Evolutionary conservation across 2,113 vertebrate species (phyloP), one percentile per base, ranked within the genome.

Genomic region (Chloebia gouldiae): DNA sequence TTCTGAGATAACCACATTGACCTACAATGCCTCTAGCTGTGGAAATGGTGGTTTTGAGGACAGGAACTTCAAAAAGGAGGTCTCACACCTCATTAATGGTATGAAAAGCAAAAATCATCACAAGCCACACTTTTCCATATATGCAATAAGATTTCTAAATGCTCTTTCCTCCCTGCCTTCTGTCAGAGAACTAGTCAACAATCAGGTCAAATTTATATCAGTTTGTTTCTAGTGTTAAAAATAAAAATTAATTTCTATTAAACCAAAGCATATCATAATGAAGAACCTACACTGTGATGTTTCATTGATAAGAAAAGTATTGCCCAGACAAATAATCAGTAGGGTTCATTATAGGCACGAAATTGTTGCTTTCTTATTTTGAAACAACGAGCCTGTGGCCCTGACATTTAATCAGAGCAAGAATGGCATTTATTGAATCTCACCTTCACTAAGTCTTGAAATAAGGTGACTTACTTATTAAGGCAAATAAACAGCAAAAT

Each of bases 371-470:
- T 47, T 75, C 39, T 96, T 13, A n/a, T 93, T 96, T 93, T 96
- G 83, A 95, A 97, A 95, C 81, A 96, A 86, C 64, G 72, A n/a
- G 28, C 78, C 92, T 89, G 45, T 95, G 82, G 92, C 72, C 88
- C 81, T 97, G 96, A 97, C 87, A 96, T 97, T 97, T 97, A 97
- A 95, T 97, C 95, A 95, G 90, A 95, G 70, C 70, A 84, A 94
- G 90, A 96, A 95, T 84, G 54, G 85, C 73, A 88, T 95, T 94
- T 96, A 84, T 88, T 93, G 68, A 95, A 87, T 95, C 93, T 97
- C 79, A 57, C 93, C 89, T 95, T 95, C 69, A 69, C 42, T 69
- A 92, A 44, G 17, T 42, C 39, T 78, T 4, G 27, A 87, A 83
- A 96, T 94, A 97, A 95, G 88, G 59, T 85, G 56, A 73, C 47